These are phyloP conservation scores for Gadopsis marmoratus DNA, from an alignment of 2,797 vertebrate species.

Conservation along the genomic window DNA sequence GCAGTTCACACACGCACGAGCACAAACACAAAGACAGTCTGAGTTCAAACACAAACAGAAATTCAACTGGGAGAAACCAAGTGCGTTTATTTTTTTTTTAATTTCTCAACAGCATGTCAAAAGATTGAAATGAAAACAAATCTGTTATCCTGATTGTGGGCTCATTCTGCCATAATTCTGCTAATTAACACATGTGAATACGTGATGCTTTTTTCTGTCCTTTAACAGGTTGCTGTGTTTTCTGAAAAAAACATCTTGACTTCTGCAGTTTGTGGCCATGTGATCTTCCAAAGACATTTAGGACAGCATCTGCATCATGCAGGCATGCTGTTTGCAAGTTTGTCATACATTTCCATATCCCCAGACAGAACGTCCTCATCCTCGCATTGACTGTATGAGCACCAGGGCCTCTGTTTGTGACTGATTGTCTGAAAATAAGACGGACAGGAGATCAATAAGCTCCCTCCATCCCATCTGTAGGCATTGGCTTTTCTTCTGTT, in stretches of 20 bases:
- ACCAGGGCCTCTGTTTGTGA: conserved; percentile 72
- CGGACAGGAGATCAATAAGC: conserved; percentile 77
- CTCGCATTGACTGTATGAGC: conserved; percentile 74
- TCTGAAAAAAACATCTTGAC: conserved; percentile 35
- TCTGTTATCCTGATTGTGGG: conserved; percentile 40
- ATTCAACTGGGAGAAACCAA: conserved; percentile 42
- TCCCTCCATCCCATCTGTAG: conserved; percentile 67
- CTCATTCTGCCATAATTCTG: conserved; percentile 32
- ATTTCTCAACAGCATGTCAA: conserved; percentile 45
- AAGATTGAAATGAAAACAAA: conserved; percentile 54
- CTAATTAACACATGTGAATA: conserved; percentile 62
- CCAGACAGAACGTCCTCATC: conserved; percentile 62
- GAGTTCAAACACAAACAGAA: conserved; percentile 46
- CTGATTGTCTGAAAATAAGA: conserved; percentile 74
- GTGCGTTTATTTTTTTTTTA: conserved; percentile 1
- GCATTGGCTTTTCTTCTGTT: conserved; percentile 68
- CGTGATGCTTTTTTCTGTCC: conserved; percentile 28
- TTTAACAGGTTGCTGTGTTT: conserved; percentile 13
- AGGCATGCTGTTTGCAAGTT: conserved; percentile 57
- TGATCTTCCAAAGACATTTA: conserved; percentile 45
- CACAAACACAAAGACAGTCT: conserved; percentile 20
- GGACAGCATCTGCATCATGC: conserved; percentile 42
- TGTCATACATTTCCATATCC: conserved; percentile 70
- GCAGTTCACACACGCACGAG: background rate
- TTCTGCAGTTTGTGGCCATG: conserved; percentile 27